phyloP scores from a whole-genome alignment of 2,797 vertebrate species.

The Xiphorhynchus erythropygius region DNA sequence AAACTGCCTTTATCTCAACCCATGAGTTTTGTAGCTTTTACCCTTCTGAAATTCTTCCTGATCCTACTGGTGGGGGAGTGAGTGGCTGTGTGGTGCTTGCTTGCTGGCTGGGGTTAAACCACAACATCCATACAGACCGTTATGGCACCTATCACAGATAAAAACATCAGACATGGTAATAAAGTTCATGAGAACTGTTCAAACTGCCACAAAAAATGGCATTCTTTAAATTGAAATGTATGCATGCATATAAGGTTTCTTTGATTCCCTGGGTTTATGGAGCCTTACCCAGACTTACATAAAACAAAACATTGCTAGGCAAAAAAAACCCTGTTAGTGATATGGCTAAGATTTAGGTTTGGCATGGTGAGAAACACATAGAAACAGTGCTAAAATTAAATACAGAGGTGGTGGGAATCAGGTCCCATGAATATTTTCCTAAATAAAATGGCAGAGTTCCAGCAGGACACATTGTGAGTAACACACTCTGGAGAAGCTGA shows the following conservation, averaged over 20 bases:
- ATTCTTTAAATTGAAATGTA: background rate
- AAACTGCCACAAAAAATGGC: background rate
- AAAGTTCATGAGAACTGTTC: background rate
- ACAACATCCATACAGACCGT: background rate
- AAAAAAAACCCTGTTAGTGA: background rate
- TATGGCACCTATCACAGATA: background rate
- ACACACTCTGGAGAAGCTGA: background rate
- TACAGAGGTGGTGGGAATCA: background rate
- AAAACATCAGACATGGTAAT: background rate
- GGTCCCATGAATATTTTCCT: background rate
- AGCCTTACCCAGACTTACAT: background rate
- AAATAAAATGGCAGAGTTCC: background rate
- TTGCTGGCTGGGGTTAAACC: background rate
- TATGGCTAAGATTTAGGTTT: background rate
- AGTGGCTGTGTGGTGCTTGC: rapidly evolving
- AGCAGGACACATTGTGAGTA: background rate
- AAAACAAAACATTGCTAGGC: background rate
- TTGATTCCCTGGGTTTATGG: background rate
- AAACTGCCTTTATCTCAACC: background rate
- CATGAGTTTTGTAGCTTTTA: background rate
- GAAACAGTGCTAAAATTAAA: background rate
- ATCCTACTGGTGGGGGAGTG: background rate
- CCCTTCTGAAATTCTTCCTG: background rate
- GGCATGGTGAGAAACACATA: background rate
- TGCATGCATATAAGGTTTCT: background rate